Evolutionary conservation across 2,113 vertebrate genomes (phyloP), one percentile per base, ranked within the genome.

Genomic region (Cebidichthys violaceus): DNA sequence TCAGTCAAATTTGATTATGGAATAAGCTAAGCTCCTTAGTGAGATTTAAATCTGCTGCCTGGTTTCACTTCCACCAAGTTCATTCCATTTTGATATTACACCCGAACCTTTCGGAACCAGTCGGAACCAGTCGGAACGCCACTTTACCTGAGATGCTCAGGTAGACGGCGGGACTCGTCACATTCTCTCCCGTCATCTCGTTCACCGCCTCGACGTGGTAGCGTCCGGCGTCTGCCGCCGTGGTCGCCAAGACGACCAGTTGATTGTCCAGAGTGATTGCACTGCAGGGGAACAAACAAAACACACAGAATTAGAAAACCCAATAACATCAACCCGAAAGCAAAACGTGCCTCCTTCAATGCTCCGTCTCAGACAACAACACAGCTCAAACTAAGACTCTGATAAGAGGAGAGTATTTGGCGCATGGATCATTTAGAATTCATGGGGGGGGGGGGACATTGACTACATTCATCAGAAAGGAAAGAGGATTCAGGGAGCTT

Each of bases 171-270:
- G 96, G 95, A 67, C 97, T 97, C 0, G 96, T 97, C 93, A 94
- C 96, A 83, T 96, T 97, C 92, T 99, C 97, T 1, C 97, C 97
- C 0, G 96, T 98, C 88, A 94, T 94, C 83, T 98, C 97, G 0
- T 99, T 99, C 72, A 98, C 96, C 0, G 96, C 97, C 86, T 98
- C 97, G 3, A 90, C 96, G 0, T 97, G 95, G 92, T 99, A 99
- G 6, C 94, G 88, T 33, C 97, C 97, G 0, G 95, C 88, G 0
- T 99, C 97, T 0, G 57, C 14, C 0, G 81, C 75, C 0, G 93
- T 89, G 0, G 95, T 94, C 0, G 95, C 95, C 70, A 99, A 94
- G 89, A 99, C 96, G 75, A 98, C 97, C 86, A 99, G 94, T 82
- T 97, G 97, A 84, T 97, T 98, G 86, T 97, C 96, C 92, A 97